These are phyloP conservation scores for Nymphalis io DNA, from an alignment of 1,140 invertebrate species.

Conservation along the genomic window DNA sequence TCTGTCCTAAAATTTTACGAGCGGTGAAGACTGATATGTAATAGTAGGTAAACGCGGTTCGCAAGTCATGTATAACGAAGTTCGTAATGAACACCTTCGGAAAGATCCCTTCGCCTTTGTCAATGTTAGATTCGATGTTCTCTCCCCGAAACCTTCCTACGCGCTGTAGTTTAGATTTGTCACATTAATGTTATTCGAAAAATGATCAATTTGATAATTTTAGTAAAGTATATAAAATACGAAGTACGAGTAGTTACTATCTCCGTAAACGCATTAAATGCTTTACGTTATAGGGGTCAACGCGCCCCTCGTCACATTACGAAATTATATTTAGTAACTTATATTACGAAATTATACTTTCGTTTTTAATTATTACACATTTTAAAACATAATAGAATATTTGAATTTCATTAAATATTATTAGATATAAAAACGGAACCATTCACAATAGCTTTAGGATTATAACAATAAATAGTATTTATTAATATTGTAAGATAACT, in stretches of 20 bases:
- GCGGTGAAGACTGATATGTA: slow-evolving; percentile 78
- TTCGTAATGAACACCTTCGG: slow-evolving; percentile 31
- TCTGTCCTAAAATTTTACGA: slow-evolving; percentile 71
- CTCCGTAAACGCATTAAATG: slow-evolving; percentile 69
- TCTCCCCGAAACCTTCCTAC: slow-evolving; percentile 60
- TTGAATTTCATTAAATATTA: slow-evolving; percentile 57
- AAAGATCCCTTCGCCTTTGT: slow-evolving; percentile 54
- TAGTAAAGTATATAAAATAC: slow-evolving; percentile 68
- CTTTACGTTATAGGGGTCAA: slow-evolving; percentile 63
- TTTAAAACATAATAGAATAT: slow-evolving; percentile 48
- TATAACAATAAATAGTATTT: slow-evolving; percentile 76
- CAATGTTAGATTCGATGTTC: slow-evolving; percentile 71
- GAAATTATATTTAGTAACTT: slow-evolving; percentile 34
- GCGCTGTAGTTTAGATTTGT: slow-evolving; percentile 71
- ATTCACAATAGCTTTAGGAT: slow-evolving; percentile 75
- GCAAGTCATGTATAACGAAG: slow-evolving; percentile 60
- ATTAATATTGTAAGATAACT: slow-evolving; percentile 74
- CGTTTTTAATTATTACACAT: slow-evolving; percentile 36
- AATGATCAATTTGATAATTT: slow-evolving; percentile 66
- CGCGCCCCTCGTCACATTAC: slow-evolving; percentile 54
- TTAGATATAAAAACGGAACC: slow-evolving; percentile 68
- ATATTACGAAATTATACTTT: slow-evolving; percentile 50
- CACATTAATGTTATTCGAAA: slow-evolving; percentile 71
- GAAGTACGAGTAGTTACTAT: slow-evolving; percentile 62
- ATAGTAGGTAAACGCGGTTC: slow-evolving; percentile 67